A percentile compares a stretch with the other conserved stretches of the same genome.
Conservation (phyloP, 2,888 invertebrate species). For the Strigamia maritima region DNA sequence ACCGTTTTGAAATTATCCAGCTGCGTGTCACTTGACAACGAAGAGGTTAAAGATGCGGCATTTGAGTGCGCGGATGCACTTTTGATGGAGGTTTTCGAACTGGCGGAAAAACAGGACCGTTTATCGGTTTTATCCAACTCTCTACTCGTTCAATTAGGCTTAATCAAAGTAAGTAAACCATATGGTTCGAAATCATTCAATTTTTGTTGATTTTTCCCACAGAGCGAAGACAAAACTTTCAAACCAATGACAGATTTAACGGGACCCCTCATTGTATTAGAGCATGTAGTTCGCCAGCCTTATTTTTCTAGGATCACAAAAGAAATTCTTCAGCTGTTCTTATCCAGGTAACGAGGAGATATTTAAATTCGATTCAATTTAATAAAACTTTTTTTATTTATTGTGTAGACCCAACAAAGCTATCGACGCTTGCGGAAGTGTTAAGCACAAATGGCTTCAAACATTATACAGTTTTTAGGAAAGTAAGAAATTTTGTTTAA, state of each 20-base stretch:
- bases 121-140: conserved; percentile 63
- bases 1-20: background rate
- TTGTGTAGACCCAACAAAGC: conserved; percentile 41
- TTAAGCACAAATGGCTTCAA: conserved; percentile 43
- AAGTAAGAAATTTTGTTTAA: background rate
- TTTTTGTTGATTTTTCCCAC: conserved; percentile 45
- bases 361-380: background rate
- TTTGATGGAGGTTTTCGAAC: conserved; percentile 58
- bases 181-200: background rate
- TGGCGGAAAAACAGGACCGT: conserved; percentile 55
- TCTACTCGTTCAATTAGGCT: conserved; percentile 63
- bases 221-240: conserved; percentile 67
- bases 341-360: conserved; percentile 46
- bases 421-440: conserved; percentile 41
- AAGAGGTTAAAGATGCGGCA: conserved; percentile 30
- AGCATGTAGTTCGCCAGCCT: conserved; percentile 56
- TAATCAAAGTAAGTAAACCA: conserved; percentile 64
- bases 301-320: conserved; percentile 58
- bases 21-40: background rate
- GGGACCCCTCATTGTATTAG: conserved; percentile 61
- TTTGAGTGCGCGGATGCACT: conserved; percentile 52
- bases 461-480: conserved; percentile 39
- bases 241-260: conserved; percentile 63
- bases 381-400: background rate
- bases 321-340: conserved; percentile 57